Base-by-base conservation (phyloP, 2,888 invertebrate species). In the Girardia tigrina region DNA sequence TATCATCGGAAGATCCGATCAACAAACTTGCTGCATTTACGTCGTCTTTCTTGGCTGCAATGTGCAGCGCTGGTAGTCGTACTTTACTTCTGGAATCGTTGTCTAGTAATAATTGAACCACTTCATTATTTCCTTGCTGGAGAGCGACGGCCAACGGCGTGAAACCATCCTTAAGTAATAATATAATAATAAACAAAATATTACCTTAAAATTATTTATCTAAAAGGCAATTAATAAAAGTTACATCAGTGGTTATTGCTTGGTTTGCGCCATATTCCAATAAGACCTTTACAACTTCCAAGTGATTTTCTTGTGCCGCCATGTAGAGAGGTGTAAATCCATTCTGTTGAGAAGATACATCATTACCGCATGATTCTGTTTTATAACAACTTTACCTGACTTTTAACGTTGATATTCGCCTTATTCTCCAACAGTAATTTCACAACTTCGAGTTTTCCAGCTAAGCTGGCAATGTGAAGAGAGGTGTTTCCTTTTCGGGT, bases 71-170 rank as follows among this genome's bases (percentile, higher is more conserved):
- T 6, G 93, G 92, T 12, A 73, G 36, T 29, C 73, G 14, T 8
- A 73, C 36, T 42, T 73, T 73, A 23, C 73, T 73, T 26, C 42
- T 2, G 4, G 28, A 28, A 85, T 99, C 98, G 80, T 94, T 94
- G 86, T 99, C 98, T 79, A 99, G 87, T 26, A 99, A 88, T 20
- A 98, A 92, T 26, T 95, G 91, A 0, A 99, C 98, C 79, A 98
- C 97, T 85, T 93, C 92, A 84, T 98, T 97, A 84, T 98, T 97
- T 20, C 87, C 88, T 83, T 99, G 98, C 85, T 99, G 98, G 89
- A 99, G 91, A 27, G 98, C 98, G 80, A 98, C 98, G 27, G 98
- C 98, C 83, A 99, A 86, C 6, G 98, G 98, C 36, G 98, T 98
- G 85, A 98, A 98, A 26, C 97, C 97, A 86, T 98, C 97, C 73